Percentiles rank a stretch among this genome's conserved stretches.
phyloP scores from a whole-genome alignment of 2,888 invertebrate species.

The Phania funesta region DNA sequence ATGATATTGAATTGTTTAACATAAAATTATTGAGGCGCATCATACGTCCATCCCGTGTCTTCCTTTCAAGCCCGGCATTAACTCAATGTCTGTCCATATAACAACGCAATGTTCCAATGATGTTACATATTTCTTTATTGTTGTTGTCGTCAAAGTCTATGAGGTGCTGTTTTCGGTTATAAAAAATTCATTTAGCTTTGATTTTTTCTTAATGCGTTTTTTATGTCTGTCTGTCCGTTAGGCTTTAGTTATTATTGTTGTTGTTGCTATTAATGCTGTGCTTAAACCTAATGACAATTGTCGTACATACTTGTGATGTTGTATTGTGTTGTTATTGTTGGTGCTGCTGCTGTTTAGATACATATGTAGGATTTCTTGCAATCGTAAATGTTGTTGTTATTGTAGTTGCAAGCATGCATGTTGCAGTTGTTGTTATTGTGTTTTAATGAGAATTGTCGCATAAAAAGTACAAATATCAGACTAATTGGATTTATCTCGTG shows the following conservation, averaged over 20 bases:
- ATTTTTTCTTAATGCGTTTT: constrained; percentile 43
- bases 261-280: constrained; percentile 18
- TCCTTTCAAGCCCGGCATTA: constrained; percentile 1
- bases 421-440: constrained; percentile 53
- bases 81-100: constrained; percentile 1
- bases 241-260: not conserved
- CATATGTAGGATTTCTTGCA: constrained; percentile 59
- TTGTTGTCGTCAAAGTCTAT: constrained; percentile 31
- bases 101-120: constrained; percentile 30
- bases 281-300: constrained; percentile 64
- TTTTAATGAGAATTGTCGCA: constrained; percentile 78
- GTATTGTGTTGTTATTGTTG: constrained; percentile 39
- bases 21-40: constrained; percentile 78
- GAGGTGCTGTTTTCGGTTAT: constrained; percentile 66
- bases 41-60: constrained; percentile 28
- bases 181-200: constrained; percentile 60
- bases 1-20: constrained; percentile 78
- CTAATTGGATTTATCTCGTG: constrained; percentile 80
- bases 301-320: constrained; percentile 48
- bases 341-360: constrained; percentile 36
- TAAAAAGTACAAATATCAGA: constrained; percentile 80
- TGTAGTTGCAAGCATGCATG: constrained; percentile 39
- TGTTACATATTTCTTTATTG: constrained; percentile 29
- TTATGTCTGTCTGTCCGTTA: not conserved
- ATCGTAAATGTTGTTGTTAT: constrained; percentile 44